Percentiles rank a stretch among this genome's conserved stretches.
These are phyloP conservation scores for Hydrotaea diabolus DNA, from an alignment of 2,888 invertebrate genomes.

Conservation along the genomic window DNA sequence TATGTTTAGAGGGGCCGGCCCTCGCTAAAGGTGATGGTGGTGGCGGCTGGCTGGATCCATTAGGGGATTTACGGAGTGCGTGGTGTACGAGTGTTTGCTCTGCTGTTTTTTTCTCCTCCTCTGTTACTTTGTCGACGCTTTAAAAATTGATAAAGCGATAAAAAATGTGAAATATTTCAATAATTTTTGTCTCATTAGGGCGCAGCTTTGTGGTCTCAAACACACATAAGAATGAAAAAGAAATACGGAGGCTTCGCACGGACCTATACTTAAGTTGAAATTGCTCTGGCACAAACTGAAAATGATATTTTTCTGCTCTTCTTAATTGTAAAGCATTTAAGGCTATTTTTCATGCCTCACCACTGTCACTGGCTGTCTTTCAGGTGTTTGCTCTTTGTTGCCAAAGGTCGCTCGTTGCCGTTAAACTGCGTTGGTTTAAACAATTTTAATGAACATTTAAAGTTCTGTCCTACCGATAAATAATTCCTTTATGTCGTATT, in stretches of 20 bases:
- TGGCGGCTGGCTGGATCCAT: conserved; percentile 19
- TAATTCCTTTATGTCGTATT: background rate
- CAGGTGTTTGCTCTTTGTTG: background rate
- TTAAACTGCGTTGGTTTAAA: background rate
- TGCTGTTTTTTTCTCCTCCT: background rate
- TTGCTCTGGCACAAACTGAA: conserved; percentile 5
- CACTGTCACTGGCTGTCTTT: background rate
- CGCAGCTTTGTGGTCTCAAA: conserved; percentile 63
- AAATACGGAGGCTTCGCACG: background rate
- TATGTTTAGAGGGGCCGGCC: conserved; percentile 9
- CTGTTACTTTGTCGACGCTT: conserved; percentile 53
- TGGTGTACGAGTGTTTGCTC: conserved; percentile 11
- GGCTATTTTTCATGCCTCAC: background rate
- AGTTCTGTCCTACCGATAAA: too few species aligned
- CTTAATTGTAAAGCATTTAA: conserved; percentile 25
- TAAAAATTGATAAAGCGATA: conserved; percentile 70
- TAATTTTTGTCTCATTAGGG: conserved; percentile 81
- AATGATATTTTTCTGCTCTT: conserved; percentile 41
- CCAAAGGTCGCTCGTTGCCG: conserved; percentile 30
- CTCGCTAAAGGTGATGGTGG: conserved; percentile 39
- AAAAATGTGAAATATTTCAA: conserved; percentile 78
- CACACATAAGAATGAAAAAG: background rate
- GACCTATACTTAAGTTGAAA: background rate
- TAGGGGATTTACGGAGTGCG: conserved; percentile 28
- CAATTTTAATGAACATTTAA: conserved; percentile 62